phyloP scores from a whole-genome alignment of 2,797 vertebrate species.

The Schizopygopsis malacanthus region DNA sequence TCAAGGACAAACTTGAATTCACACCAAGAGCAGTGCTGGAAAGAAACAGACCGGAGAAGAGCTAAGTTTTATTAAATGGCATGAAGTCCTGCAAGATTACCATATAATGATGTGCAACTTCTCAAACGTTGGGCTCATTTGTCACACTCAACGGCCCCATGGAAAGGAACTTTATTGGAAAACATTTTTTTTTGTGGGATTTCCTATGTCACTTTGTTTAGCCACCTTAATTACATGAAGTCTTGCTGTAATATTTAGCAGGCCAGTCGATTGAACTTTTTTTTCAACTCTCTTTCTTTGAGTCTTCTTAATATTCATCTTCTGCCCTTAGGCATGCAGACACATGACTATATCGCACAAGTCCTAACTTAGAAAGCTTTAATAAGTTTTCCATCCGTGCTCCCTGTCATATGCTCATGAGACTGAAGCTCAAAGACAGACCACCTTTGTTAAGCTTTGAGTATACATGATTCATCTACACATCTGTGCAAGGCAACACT shows the following conservation, averaged over 20 bases:
- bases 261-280: conserved; percentile 1
- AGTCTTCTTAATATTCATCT: conserved; percentile 18
- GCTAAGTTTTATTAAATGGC: conserved; percentile 65
- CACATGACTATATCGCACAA: conserved; percentile 40
- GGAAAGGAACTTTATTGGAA: neutral
- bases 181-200: neutral
- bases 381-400: conserved; percentile 6
- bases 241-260: conserved; percentile 24
- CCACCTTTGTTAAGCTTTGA: conserved; percentile 24
- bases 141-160: neutral
- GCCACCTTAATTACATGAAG: conserved; percentile 15
- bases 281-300: neutral
- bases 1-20: conserved; percentile 95
- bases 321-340: conserved; percentile 11
- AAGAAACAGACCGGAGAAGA: conserved; percentile 91
- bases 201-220: neutral
- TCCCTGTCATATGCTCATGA: conserved; percentile 12
- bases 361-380: conserved; percentile 22
- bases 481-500: conserved; percentile 2
- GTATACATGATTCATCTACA: neutral
- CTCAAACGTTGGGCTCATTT: neutral
- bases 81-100: neutral
- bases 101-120: conserved; percentile 1
- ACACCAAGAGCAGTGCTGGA: conserved; percentile 92
- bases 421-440: conserved; percentile 11